Base-by-base conservation (phyloP, 64 coral and sea anemone species). In the Anthopleura sola region DNA sequence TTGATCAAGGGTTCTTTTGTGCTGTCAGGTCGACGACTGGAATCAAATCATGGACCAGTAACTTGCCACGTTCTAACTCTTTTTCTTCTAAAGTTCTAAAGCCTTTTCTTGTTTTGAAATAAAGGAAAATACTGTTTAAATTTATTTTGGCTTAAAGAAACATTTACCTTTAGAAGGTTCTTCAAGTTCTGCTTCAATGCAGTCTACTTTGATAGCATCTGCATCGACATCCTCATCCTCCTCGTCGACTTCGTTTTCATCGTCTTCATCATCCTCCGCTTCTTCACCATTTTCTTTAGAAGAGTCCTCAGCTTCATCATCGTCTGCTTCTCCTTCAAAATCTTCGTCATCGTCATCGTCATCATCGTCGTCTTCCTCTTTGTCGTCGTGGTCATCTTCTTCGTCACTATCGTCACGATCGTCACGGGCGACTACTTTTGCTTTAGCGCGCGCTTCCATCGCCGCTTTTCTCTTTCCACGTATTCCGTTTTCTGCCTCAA, bases 121-220 rank as follows among this genome's bases (percentile, higher is more conserved):
- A 33, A 9, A 29, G 29, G 16, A 71, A 71, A 15, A 71, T 31
- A 71, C 3, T 71, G 7, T 14, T 32, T 16, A 71, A 34, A 32
- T 16, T 16, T 71, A 3, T 71, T 3, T 12, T 14, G 9, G 31
- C 24, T 71, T 71, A 36, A 28, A 71, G 6, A 0, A 71, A 32
- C 2, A 68, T 37, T 49, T 38, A 96, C 94, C 94, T 86, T 85
- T 78, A 1, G 90, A 86, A 31, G 90, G 94, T 86, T 96, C 94
- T 58, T 96, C 94, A 16, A 96, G 91, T 55, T 88, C 80, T 18
- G 90, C 94, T 53, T 89, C 83, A 68, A 96, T 90, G 79, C 94
- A 96, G 46, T 92, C 90, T 57, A 96, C 94, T 78, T 88, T 96
- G 39, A 92, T 86, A 75, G 94, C 94, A 77, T 91, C 90, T 79